Evolutionary conservation across 2,888 invertebrate species (phyloP).

Genomic region (Isotomurus palustris): DNA sequence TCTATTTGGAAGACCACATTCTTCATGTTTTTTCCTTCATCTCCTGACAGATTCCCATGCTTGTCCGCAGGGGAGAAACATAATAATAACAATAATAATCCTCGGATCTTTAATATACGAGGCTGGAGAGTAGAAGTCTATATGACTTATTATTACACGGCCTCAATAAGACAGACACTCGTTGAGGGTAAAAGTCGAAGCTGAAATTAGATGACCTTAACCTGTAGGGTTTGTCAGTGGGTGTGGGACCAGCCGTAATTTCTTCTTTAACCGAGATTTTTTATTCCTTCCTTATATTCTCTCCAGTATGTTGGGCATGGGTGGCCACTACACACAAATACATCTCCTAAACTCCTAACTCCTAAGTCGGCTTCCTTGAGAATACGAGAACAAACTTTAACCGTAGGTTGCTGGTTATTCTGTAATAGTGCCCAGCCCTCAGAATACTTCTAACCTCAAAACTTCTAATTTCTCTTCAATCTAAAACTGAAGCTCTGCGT

Average conservation of each 20-base stretch:
- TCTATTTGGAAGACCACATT: background rate
- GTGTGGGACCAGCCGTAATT: conserved; percentile 17
- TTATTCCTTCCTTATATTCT: background rate
- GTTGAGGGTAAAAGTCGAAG: conserved; percentile 15
- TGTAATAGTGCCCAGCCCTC: too few relatives aligned
- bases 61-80: background rate
- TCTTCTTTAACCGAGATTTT: conserved; percentile 9
- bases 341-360: too few relatives aligned
- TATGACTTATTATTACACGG: background rate
- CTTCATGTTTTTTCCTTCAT: background rate
- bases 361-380: conserved; percentile 3
- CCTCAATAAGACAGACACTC: conserved; percentile 1
- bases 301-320: conserved; percentile 10
- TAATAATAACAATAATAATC: background rate
- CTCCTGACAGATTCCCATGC: conserved; percentile 1
- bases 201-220: conserved; percentile 16
- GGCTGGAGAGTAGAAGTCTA: background rate
- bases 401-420: too few relatives aligned
- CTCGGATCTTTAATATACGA: too few relatives aligned
- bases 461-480: too few relatives aligned
- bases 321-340: too few relatives aligned
- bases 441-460: too few relatives aligned
- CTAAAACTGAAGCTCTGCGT: too few relatives aligned
- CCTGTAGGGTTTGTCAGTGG: conserved; percentile 13
- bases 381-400: too few relatives aligned